These are phyloP conservation scores for Cygnus atratus DNA, from an alignment of 2,113 vertebrate species.

Conservation along the genomic window DNA sequence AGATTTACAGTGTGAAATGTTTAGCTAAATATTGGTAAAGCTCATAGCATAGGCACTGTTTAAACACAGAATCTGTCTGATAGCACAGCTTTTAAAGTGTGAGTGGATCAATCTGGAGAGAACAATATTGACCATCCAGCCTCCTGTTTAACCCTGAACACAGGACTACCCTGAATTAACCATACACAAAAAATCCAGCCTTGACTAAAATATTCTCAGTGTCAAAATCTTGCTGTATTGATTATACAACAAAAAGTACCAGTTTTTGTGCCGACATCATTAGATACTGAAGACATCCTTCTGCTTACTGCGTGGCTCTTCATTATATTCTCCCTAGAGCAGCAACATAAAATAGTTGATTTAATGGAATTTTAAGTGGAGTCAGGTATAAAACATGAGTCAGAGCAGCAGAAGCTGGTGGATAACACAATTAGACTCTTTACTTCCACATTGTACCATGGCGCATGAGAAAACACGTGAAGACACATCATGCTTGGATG, in stretches of 20 bases:
- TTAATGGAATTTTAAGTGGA: not conserved
- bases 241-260: too few species aligned
- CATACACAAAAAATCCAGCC: too few species aligned
- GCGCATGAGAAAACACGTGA: not conserved
- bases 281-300: too few species aligned
- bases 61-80: fast-evolving
- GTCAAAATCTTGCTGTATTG: too few species aligned
- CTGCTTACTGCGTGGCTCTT: too few species aligned
- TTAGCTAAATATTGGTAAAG: fast-evolving
- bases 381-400: not conserved
- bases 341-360: not conserved
- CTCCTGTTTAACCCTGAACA: not conserved
- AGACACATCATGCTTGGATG: not conserved
- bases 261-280: too few species aligned
- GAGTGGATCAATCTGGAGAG: fast-evolving
- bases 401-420: not conserved
- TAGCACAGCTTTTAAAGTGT: not conserved
- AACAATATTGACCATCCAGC: fast-evolving
- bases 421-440: not conserved
- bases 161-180: too few species aligned
- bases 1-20: not conserved
- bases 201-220: not conserved
- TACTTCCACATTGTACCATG: not conserved
- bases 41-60: fast-evolving
- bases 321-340: too few species aligned